Conservation (phyloP, 2,888 invertebrate genomes). For the Sycophila texana region DNA sequence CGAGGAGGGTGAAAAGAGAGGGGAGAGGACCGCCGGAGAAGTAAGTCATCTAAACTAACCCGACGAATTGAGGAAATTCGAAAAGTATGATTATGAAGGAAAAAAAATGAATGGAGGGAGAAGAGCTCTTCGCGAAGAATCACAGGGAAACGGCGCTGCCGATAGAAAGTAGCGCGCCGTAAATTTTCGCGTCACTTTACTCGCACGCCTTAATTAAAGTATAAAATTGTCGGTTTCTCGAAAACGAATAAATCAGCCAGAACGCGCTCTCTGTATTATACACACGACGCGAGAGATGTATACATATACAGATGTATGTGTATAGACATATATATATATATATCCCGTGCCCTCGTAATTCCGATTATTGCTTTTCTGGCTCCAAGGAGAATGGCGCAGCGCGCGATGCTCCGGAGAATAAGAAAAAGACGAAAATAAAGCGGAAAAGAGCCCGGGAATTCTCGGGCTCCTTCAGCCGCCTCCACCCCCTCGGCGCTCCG, state of each 20-base stretch:
- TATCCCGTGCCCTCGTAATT: conserved; percentile 10
- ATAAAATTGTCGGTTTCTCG: conserved; percentile 47
- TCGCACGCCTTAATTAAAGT: conserved; percentile 47
- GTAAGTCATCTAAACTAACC: no score
- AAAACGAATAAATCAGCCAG: conserved; percentile 46
- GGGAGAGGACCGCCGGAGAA: no score
- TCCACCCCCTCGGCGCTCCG: background rate
- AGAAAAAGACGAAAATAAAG: conserved; percentile 27
- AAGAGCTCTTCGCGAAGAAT: background rate
- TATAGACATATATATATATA: background rate
- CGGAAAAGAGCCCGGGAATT: background rate
- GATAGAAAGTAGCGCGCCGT: background rate
- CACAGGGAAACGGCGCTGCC: background rate
- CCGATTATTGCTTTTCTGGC: conserved; percentile 40
- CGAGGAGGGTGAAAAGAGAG: no score
- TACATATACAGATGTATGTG: no score
- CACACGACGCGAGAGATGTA: background rate
- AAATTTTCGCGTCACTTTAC: conserved; percentile 14
- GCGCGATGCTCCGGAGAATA: conserved; percentile 24
- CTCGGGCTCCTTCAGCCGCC: background rate
- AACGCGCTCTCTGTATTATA: background rate
- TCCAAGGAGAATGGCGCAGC: conserved; percentile 12
- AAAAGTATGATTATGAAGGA: background rate
- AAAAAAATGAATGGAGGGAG: background rate
- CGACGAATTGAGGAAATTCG: background rate